A percentile compares a stretch with the other conserved stretches of the same genome.
phyloP scores from a whole-genome alignment of 1,140 invertebrate species.

The Callitettix versicolor region DNA sequence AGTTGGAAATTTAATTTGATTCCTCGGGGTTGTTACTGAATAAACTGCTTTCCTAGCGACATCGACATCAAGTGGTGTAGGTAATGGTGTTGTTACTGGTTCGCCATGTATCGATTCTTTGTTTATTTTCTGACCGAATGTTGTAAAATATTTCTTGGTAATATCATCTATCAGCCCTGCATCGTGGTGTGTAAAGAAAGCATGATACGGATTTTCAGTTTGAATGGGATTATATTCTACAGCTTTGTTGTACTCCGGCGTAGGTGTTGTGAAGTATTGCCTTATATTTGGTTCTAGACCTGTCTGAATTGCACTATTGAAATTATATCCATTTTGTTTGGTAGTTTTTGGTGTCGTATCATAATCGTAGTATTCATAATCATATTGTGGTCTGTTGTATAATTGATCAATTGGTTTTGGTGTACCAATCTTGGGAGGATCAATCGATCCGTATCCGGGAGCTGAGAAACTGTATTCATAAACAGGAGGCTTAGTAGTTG shows the following conservation, averaged over 20 bases:
- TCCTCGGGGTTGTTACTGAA: background rate
- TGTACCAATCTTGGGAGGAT: slow-evolving; percentile 19
- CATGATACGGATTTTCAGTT: slow-evolving; percentile 46
- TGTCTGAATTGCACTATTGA: no score
- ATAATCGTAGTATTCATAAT: slow-evolving; percentile 14
- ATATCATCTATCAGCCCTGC: slow-evolving; percentile 58
- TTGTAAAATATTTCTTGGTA: slow-evolving; percentile 63
- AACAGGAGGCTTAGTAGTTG: slow-evolving; percentile 24
- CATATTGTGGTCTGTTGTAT: slow-evolving; percentile 3
- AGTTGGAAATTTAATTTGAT: no score
- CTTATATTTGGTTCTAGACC: background rate
- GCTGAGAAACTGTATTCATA: slow-evolving; percentile 28
- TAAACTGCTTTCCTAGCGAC: slow-evolving; percentile 30
- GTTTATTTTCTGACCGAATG: slow-evolving; percentile 59
- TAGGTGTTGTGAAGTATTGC: background rate
- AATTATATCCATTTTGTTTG: no score
- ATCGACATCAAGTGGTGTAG: slow-evolving; percentile 32
- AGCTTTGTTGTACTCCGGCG: background rate
- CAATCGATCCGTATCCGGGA: slow-evolving; percentile 23
- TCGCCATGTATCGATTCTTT: slow-evolving; percentile 26
- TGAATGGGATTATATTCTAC: background rate
- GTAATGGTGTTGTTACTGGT: slow-evolving; percentile 41
- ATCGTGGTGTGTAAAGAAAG: slow-evolving; percentile 60
- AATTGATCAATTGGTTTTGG: slow-evolving; percentile 12
- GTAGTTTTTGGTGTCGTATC: slow-evolving; percentile 7